Evolutionary conservation across 2,113 vertebrate species (phyloP), one percentile per base, ranked within the genome.

Genomic region (Phainopepla nitens): DNA sequence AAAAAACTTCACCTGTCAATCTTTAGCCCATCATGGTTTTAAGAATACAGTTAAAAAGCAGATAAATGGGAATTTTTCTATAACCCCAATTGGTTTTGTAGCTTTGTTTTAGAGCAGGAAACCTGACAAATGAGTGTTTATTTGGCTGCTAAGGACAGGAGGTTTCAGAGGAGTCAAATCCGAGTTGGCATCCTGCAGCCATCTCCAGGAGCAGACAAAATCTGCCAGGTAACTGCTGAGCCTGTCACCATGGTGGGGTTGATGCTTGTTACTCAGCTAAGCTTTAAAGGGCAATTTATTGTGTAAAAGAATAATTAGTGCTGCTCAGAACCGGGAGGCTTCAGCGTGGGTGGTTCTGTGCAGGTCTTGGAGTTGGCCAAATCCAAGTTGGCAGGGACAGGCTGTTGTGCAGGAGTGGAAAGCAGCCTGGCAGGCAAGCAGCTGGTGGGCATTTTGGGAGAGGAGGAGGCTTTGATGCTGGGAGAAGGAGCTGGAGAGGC

Each of bases 41-140:
- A 68, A 28, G 33, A 64, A 69, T 14, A 16, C 45, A n/a, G 3
- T 56, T 83, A 51, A 62, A 77, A 87, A 83, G 28, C 20, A 68
- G 76, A 62, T 44, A 25, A 72, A 73, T 3, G 7, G 42, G 29
- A 42, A 12, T 31, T 65, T 51, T 58, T 77, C 11, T 51, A 12
- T 15, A 61, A 77, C 3, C 8, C 2, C 0, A 3, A 0, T 15
- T 2, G 1, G 27, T 25, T 75, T 56, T 3, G 3, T 57, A 68
- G 17, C 57, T 82, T 73, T 33, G 10, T 39, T 95, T 60, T 50
- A 31, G 41, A 54, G 33, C 14, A 82, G 7, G 39, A 62, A 70
- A 49, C 10, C 7, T 6, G 9, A 23, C 19, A 33, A 65, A 31
- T 6, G 1, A 29, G 20, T 36, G 6, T 73, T 42, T 65, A 15